A percentile compares a stretch with the other conserved stretches of the same genome.
phyloP scores from a whole-genome alignment of 2,888 invertebrate genomes.

The Sinopyrophorus schimmeli region DNA sequence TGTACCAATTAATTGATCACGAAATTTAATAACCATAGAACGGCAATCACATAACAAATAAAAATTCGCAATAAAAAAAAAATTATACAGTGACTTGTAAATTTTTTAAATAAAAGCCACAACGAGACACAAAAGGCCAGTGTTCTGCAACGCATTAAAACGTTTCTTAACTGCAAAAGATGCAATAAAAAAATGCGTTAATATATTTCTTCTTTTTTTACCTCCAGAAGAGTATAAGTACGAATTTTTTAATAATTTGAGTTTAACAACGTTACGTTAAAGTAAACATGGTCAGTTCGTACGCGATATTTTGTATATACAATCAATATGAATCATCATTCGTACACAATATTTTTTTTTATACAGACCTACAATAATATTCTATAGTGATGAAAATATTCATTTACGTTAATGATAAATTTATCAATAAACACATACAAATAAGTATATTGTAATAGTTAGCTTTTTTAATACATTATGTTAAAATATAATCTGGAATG shows the following conservation, averaged over 20 bases:
- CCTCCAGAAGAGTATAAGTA: slow-evolving; percentile 8
- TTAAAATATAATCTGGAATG: slow-evolving; percentile 30
- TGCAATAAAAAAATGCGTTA: too few relatives aligned
- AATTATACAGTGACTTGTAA: too few relatives aligned
- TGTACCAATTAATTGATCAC: too few relatives aligned
- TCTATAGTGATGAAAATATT: slow-evolving; percentile 55
- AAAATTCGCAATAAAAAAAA: too few relatives aligned
- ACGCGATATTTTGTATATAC: slow-evolving; percentile 39
- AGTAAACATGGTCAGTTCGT: slow-evolving; percentile 37
- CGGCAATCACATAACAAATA: too few relatives aligned
- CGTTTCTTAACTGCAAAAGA: too few relatives aligned
- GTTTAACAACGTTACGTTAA: slow-evolving; percentile 41
- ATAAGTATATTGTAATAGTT: slow-evolving; percentile 47
- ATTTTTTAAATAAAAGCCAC: too few relatives aligned
- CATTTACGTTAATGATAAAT: slow-evolving; percentile 46
- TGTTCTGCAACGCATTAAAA: too few relatives aligned
- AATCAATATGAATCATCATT: slow-evolving; percentile 44
- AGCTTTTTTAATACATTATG: slow-evolving; percentile 33
- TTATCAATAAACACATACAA: slow-evolving; percentile 51
- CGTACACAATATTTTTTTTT: slow-evolving; percentile 43
- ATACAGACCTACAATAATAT: slow-evolving; percentile 44
- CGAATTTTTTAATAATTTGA: slow-evolving; percentile 18
- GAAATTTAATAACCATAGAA: too few relatives aligned
- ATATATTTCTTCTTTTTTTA: too few relatives aligned
- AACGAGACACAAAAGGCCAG: too few relatives aligned